These are phyloP conservation scores for Sardina pilchardus DNA, from an alignment of 2,113 vertebrate genomes.

Conservation along the genomic window DNA sequence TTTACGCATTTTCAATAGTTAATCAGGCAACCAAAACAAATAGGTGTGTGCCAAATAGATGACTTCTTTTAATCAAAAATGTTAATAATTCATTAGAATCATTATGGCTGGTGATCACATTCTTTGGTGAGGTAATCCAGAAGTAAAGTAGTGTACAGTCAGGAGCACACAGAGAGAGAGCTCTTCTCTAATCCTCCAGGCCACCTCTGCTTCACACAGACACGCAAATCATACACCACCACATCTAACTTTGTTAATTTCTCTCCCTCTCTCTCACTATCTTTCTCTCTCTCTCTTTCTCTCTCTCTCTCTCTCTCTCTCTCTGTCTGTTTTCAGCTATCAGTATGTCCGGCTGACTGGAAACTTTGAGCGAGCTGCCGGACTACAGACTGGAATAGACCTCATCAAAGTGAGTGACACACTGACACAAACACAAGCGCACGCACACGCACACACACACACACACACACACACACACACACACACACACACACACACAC, in stretches of 20 bases:
- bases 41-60: too few species aligned
- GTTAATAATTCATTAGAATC: too few species aligned
- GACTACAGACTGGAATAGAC: constrained; percentile 90
- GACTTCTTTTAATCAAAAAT: too few species aligned
- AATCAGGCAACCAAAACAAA: too few species aligned
- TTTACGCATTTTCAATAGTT: too few species aligned
- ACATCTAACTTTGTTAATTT: background rate
- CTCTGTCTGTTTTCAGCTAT: constrained; percentile 70
- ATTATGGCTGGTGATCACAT: too few species aligned
- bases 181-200: too few species aligned
- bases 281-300: background rate
- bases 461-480: background rate
- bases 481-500: background rate
- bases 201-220: too few species aligned
- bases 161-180: too few species aligned
- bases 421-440: background rate
- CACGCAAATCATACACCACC: background rate
- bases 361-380: constrained; percentile 91
- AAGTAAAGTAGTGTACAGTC: too few species aligned
- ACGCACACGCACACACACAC: background rate
- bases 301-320: background rate
- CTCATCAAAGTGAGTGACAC: constrained; percentile 76
- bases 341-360: constrained; percentile 81
- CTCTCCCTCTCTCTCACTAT: background rate
- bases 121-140: too few species aligned